These are phyloP conservation scores for Carlito syrichta DNA, from an alignment of 2,113 vertebrate species.

Conservation along the genomic window DNA sequence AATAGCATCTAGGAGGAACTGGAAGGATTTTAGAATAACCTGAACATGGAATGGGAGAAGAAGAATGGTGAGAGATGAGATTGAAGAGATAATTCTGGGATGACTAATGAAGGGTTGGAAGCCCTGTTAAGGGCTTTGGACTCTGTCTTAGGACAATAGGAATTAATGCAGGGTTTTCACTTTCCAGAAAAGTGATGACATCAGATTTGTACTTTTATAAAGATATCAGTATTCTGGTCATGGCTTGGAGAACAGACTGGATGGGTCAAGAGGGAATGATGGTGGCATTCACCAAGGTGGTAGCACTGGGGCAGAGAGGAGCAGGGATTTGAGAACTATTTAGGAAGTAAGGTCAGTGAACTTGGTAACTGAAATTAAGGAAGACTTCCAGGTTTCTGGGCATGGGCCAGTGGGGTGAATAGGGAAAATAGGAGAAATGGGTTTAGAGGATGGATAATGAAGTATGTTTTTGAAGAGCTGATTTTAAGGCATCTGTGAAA, in stretches of 20 bases:
- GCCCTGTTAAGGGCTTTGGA: background rate
- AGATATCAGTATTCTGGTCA: background rate
- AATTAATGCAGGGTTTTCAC: constrained; percentile 1
- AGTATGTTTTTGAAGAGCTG: background rate
- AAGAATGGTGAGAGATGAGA: background rate
- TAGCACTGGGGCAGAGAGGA: background rate
- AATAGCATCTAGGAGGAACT: background rate
- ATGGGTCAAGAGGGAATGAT: background rate
- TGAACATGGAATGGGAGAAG: background rate
- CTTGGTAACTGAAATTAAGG: background rate
- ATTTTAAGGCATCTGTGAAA: background rate
- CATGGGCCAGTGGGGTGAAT: background rate
- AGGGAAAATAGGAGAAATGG: background rate
- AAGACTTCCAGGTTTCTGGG: background rate
- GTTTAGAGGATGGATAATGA: background rate
- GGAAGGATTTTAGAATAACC: background rate
- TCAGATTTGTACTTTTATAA: background rate
- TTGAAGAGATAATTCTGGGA: background rate
- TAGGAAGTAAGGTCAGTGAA: background rate
- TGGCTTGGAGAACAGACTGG: background rate
- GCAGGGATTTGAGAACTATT: background rate
- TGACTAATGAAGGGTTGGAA: background rate
- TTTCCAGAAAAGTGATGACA: background rate
- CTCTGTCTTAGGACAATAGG: background rate
- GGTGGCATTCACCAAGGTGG: background rate